These are phyloP conservation scores for Hyppa rectilinea DNA, from an alignment of 2,888 invertebrate genomes.

Conservation along the genomic window DNA sequence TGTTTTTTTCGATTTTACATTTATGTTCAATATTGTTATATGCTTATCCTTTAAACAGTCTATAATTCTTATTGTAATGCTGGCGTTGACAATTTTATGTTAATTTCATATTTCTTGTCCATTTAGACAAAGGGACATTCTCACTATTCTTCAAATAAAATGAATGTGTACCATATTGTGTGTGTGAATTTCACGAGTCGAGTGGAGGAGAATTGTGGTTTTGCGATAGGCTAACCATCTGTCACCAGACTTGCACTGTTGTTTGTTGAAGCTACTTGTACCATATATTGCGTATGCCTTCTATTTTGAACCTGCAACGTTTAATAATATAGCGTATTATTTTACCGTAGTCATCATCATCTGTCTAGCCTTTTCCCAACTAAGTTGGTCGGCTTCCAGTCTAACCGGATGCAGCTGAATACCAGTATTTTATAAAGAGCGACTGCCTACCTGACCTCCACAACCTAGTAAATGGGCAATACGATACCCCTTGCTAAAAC, in stretches of 20 bases:
- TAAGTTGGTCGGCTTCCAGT: no score
- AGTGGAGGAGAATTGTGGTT: constrained; percentile 30
- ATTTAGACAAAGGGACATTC: not conserved
- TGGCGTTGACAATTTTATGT: not conserved
- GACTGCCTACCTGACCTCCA: no score
- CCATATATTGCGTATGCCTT: not conserved
- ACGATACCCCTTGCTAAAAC: no score
- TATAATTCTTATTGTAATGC: not conserved
- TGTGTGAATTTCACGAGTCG: not conserved
- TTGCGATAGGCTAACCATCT: constrained; percentile 21
- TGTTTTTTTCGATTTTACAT: not conserved
- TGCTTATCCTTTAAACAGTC: not conserved
- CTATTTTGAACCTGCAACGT: not conserved
- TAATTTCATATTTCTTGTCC: not conserved
- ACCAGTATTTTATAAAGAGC: no score
- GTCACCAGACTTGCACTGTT: constrained; percentile 28
- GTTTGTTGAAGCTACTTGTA: constrained; percentile 6
- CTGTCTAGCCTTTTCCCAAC: no score
- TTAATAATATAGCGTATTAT: not conserved
- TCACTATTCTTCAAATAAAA: not conserved
- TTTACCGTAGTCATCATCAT: no score
- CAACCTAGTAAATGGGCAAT: no score
- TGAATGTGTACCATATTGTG: constrained; percentile 18
- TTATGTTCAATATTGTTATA: not conserved
- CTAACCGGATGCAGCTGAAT: no score